phyloP scores from a whole-genome alignment of 2,888 invertebrate species.

The Acheta domesticus region DNA sequence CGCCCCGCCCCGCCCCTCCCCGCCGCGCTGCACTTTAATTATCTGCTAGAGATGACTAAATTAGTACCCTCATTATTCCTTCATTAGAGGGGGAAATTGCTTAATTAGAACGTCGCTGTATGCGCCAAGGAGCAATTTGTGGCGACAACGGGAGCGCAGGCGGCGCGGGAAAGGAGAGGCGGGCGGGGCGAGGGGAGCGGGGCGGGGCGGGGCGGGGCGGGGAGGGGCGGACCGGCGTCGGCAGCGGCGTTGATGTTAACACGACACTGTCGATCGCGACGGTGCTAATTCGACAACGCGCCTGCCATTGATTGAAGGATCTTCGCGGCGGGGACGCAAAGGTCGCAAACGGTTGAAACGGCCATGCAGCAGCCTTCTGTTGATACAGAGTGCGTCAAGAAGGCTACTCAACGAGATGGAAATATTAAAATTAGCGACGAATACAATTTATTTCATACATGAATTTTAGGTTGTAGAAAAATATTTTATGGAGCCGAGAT shows the following conservation, averaged over 20 bases:
- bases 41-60: constrained; percentile 35
- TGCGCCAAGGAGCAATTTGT: constrained; percentile 18
- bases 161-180: neutral
- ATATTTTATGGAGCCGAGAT: too few relatives aligned
- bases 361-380: too few relatives aligned
- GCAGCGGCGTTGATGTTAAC: neutral
- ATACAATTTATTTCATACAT: too few relatives aligned
- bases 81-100: constrained; percentile 36
- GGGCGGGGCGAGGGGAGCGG: neutral
- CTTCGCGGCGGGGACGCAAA: too few relatives aligned
- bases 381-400: too few relatives aligned
- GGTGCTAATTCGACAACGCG: neutral
- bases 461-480: too few relatives aligned
- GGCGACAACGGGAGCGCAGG: constrained; percentile 1
- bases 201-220: neutral
- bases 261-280: neutral
- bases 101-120: constrained; percentile 32
- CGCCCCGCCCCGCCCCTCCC: too few relatives aligned
- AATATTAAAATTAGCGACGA: too few relatives aligned
- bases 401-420: too few relatives aligned
- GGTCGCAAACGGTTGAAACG: too few relatives aligned
- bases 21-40: constrained; percentile 32
- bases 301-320: neutral
- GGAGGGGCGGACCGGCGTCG: too few relatives aligned
- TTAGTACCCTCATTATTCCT: constrained; percentile 36